phyloP scores from a whole-genome alignment of 2,888 invertebrate species.

The Hymenopus coronatus region DNA sequence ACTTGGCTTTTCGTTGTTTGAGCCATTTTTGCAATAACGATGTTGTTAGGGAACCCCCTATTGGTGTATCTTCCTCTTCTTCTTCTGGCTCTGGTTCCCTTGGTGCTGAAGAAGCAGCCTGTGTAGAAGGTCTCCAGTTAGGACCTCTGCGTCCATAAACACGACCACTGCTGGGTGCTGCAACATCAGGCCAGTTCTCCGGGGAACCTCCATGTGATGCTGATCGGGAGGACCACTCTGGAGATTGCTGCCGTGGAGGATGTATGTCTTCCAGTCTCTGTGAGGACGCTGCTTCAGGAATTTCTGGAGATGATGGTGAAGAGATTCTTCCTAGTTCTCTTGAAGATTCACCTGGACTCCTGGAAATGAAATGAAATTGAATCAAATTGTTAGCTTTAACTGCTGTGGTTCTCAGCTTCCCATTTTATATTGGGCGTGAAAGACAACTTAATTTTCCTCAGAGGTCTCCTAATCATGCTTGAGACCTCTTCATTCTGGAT shows the following conservation, averaged over 20 bases:
- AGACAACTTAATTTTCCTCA: no score
- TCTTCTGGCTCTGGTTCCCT: background rate
- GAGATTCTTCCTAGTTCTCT: slow-evolving; percentile 52
- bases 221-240: background rate
- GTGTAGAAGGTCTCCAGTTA: background rate
- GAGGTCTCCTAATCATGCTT: no score
- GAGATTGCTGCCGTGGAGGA: background rate
- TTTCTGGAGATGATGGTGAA: slow-evolving; percentile 51
- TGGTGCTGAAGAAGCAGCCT: background rate
- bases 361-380: background rate
- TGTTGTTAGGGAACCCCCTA: slow-evolving; percentile 31
- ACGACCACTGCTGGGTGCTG: background rate
- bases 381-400: no score
- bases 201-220: background rate
- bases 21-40: slow-evolving; percentile 32
- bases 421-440: no score
- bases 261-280: background rate
- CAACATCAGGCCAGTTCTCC: background rate
- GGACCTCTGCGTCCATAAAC: background rate
- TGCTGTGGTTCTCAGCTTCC: no score
- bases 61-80: slow-evolving; percentile 15
- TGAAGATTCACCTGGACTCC: background rate
- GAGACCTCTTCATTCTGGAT: no score
- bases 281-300: background rate
- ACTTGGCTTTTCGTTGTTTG: slow-evolving; percentile 28